Conservation (phyloP, 2,113 vertebrate species). For the Fregata magnificens region DNA sequence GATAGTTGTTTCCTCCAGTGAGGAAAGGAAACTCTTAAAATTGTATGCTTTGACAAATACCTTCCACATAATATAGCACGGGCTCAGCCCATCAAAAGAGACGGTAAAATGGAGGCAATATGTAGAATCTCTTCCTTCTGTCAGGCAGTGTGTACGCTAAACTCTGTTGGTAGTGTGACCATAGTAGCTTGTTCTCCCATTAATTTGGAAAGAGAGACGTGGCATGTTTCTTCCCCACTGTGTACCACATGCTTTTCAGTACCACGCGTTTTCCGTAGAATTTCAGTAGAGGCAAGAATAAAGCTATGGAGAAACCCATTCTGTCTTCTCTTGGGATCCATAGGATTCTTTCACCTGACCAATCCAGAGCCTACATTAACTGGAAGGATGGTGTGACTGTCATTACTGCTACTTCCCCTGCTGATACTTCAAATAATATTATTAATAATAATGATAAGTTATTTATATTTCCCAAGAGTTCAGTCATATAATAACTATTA, state of each 20-base stretch:
- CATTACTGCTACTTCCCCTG: not conserved
- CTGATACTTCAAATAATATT: not conserved
- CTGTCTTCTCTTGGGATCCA: not conserved
- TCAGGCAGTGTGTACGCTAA: not conserved
- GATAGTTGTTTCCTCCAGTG: not conserved
- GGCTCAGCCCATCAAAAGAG: not conserved
- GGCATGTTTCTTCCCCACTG: not conserved
- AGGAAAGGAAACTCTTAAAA: not conserved
- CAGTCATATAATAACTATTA: not conserved
- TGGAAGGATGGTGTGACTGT: not conserved
- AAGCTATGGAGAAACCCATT: not conserved
- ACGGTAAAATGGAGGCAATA: not conserved
- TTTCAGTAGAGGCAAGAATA: not conserved
- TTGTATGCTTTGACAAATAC: not conserved
- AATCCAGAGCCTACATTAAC: not conserved
- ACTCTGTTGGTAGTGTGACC: not conserved
- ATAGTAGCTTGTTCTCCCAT: not conserved
- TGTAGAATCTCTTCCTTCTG: not conserved
- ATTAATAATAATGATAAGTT: not conserved
- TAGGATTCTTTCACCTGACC: not conserved
- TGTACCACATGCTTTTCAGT: not conserved
- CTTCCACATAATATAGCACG: accelerated
- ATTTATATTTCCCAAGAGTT: not conserved
- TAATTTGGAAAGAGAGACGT: not conserved
- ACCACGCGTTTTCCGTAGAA: accelerated